phyloP scores from a whole-genome alignment of 35 echinoderm and acorn worm species.

The Lytechinus variegatus region DNA sequence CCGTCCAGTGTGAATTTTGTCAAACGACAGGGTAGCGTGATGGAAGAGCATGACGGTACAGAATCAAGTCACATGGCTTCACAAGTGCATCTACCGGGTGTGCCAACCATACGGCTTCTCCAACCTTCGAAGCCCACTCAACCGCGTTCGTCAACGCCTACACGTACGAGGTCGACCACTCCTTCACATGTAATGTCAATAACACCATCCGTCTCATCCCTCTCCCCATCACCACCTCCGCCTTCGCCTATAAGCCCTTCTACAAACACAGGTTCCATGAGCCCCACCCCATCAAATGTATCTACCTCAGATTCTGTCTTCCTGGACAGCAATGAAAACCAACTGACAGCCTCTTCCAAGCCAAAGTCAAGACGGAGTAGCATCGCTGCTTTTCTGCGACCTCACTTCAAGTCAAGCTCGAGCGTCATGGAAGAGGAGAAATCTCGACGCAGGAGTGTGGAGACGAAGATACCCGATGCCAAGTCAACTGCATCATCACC shows the following conservation, averaged over 20 bases:
- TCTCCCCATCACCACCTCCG: slow-evolving; percentile 24
- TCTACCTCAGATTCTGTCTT: slow-evolving; percentile 21
- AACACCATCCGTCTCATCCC: background rate
- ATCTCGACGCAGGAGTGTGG: slow-evolving; percentile 25
- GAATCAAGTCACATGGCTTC: background rate
- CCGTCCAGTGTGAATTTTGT: slow-evolving; percentile 46
- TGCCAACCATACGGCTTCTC: background rate
- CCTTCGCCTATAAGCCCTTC: background rate
- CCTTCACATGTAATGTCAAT: slow-evolving; percentile 21
- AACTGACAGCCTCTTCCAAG: background rate
- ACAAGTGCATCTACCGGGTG: background rate
- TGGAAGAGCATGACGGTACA: background rate
- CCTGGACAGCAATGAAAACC: slow-evolving; percentile 1
- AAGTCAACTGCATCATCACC: background rate
- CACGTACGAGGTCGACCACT: slow-evolving; percentile 40
- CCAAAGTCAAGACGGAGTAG: slow-evolving; percentile 56
- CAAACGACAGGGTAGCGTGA: slow-evolving; percentile 19
- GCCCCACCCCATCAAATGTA: background rate
- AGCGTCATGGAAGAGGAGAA: background rate
- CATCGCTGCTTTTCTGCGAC: slow-evolving; percentile 39
- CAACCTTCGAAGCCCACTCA: background rate
- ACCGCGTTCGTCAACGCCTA: background rate
- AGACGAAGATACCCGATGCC: background rate
- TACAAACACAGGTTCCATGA: background rate
- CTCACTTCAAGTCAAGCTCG: slow-evolving; percentile 35